Percentiles rank a stretch among this genome's conserved stretches.
phyloP scores from a whole-genome alignment of 2,113 vertebrate genomes.

The Cairina moschata region DNA sequence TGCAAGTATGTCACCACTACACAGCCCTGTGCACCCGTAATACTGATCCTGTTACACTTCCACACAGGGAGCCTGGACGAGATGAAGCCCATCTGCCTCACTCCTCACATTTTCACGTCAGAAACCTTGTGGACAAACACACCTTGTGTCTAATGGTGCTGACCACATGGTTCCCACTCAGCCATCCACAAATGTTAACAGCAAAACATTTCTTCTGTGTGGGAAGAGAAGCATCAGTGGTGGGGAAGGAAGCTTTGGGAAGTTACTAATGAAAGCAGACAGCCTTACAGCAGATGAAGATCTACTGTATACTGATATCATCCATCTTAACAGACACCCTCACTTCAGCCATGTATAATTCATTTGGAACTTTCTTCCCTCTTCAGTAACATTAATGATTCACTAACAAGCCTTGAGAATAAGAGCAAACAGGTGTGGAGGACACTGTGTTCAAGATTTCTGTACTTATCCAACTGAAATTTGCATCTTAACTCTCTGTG shows the following conservation, averaged over 20 bases:
- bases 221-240: not conserved
- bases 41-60: slow-evolving; percentile 13
- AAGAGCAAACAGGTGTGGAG: not conserved
- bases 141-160: not conserved
- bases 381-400: slow-evolving; percentile 31
- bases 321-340: not conserved
- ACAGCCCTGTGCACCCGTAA: not conserved
- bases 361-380: slow-evolving; percentile 33
- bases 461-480: not conserved
- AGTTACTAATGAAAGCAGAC: not conserved
- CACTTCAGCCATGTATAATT: slow-evolving; percentile 25
- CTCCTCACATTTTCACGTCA: slow-evolving; percentile 6
- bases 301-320: not conserved
- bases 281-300: not conserved
- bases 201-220: not conserved
- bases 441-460: not conserved
- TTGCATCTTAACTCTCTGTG: not conserved
- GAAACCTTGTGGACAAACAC: not conserved
- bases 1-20: not conserved
- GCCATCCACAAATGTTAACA: not conserved
- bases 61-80: not conserved
- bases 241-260: not conserved
- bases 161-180: not conserved
- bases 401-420: slow-evolving; percentile 16
- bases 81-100: not conserved